Evolutionary conservation across 1,140 invertebrate species (phyloP).

Genomic region (Neocloeon triangulifer): DNA sequence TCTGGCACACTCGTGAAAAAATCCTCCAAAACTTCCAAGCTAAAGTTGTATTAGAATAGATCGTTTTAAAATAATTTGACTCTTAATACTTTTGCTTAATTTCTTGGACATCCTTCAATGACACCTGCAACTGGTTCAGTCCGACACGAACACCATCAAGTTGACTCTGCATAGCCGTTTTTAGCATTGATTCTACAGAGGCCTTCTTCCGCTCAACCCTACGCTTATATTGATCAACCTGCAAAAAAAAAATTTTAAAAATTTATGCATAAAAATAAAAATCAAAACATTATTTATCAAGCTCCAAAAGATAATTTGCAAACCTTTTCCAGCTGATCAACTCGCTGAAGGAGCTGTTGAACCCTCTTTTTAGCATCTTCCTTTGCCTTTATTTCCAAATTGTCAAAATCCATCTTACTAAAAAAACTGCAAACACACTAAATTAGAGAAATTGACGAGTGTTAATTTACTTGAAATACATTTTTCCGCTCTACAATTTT

Average conservation of each 20-base stretch:
- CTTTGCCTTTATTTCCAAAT: constrained; percentile 65
- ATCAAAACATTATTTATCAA: too few species aligned
- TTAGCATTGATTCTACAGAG: constrained; percentile 89
- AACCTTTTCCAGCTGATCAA: constrained; percentile 88
- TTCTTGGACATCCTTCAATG: constrained; percentile 54
- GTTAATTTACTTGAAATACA: too few species aligned
- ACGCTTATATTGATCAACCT: constrained; percentile 67
- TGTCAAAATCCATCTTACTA: constrained; percentile 43
- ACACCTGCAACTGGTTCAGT: constrained; percentile 67
- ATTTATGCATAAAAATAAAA: constrained; percentile 4
- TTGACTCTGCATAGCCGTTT: constrained; percentile 96
- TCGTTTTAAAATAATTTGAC: too few species aligned
- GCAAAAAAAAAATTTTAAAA: constrained; percentile 7
- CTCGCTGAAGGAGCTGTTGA: constrained; percentile 78
- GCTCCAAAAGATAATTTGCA: too few species aligned
- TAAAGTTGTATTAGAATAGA: too few species aligned
- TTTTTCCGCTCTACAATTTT: too few species aligned
- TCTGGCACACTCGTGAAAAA: constrained; percentile 39
- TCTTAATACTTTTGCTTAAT: constrained; percentile 46
- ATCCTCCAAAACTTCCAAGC: constrained; percentile 32
- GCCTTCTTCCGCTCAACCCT: constrained; percentile 64
- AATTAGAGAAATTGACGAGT: too few species aligned
- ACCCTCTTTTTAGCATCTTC: constrained; percentile 71
- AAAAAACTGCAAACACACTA: too few species aligned
- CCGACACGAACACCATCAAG: constrained; percentile 87